Conservation (phyloP, 1,140 invertebrate genomes). For the Papilio dardanus region DNA sequence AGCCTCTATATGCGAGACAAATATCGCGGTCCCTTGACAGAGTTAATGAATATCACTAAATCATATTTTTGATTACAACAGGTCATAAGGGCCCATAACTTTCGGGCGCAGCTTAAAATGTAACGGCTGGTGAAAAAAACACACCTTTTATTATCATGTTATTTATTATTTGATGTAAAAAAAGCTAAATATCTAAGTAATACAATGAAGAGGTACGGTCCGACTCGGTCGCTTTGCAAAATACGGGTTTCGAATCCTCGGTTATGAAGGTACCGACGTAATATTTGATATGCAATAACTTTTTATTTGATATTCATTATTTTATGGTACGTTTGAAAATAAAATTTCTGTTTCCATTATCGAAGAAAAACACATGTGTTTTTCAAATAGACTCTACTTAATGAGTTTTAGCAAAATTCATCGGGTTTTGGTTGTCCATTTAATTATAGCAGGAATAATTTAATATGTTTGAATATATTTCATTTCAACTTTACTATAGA, state of each 20-base stretch:
- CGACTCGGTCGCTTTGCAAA: slow-evolving; percentile 59
- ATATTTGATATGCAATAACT: slow-evolving; percentile 9
- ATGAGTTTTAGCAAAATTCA: no score
- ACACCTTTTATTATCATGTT: slow-evolving; percentile 58
- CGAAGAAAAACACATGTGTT: no score
- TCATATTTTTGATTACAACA: slow-evolving; percentile 68
- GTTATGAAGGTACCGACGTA: slow-evolving; percentile 43
- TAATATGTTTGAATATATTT: no score
- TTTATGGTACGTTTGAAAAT: no score
- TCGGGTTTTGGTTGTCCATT: no score
- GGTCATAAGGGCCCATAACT: slow-evolving; percentile 52
- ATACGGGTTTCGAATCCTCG: slow-evolving; percentile 42
- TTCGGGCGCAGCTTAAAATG: slow-evolving; percentile 61
- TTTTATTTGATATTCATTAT: no score
- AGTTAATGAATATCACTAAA: slow-evolving; percentile 60
- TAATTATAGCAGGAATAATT: no score
- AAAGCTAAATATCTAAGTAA: slow-evolving; percentile 72
- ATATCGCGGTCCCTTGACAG: no score
- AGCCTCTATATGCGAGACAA: no score
- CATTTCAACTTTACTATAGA: no score
- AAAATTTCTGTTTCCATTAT: no score
- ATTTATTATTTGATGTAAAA: slow-evolving; percentile 70
- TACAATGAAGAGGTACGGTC: slow-evolving; percentile 64
- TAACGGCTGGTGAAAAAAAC: slow-evolving; percentile 60
- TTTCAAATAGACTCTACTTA: no score